These are phyloP conservation scores for Melanostigma gelatinosum DNA, from an alignment of 2,113 vertebrate species.

Conservation along the genomic window DNA sequence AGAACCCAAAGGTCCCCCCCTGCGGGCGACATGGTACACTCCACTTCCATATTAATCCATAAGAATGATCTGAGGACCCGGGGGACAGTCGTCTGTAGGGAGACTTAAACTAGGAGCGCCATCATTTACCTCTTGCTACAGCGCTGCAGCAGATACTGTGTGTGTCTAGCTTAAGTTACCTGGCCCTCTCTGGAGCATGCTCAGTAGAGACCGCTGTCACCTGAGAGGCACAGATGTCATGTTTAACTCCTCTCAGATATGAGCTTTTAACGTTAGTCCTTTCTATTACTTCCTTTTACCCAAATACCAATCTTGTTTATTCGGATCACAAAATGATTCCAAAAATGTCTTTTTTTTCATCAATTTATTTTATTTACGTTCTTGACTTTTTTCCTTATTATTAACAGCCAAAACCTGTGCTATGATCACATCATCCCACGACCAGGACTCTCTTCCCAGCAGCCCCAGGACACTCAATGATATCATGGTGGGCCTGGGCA, in stretches of 20 bases:
- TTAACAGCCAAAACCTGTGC: not conserved
- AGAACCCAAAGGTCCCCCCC: not conserved
- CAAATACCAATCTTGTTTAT: not conserved
- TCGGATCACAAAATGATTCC: not conserved
- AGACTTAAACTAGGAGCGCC: not conserved
- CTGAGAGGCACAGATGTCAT: slow-evolving; percentile 66
- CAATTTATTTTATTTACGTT: not conserved
- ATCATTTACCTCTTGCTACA: slow-evolving; percentile 17
- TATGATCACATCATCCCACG: slow-evolving; percentile 35
- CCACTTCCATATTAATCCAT: slow-evolving; percentile 20
- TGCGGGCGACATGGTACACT: not conserved
- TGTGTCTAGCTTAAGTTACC: slow-evolving; percentile 65
- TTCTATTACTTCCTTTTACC: not conserved
- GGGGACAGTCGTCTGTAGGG: not conserved
- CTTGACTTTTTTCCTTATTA: not conserved
- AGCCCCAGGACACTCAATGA: slow-evolving; percentile 70
- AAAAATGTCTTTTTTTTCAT: not conserved
- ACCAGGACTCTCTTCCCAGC: slow-evolving; percentile 72
- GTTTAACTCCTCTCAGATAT: slow-evolving; percentile 22
- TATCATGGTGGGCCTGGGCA: slow-evolving; percentile 70
- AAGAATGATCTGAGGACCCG: not conserved
- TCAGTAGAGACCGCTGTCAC: slow-evolving; percentile 68
- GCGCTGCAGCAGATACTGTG: not conserved
- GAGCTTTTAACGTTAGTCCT: not conserved
- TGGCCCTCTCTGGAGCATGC: slow-evolving; percentile 65